These are phyloP conservation scores for Scaptomyza polygonia DNA, from an alignment of 2,888 invertebrate species.

Conservation along the genomic window DNA sequence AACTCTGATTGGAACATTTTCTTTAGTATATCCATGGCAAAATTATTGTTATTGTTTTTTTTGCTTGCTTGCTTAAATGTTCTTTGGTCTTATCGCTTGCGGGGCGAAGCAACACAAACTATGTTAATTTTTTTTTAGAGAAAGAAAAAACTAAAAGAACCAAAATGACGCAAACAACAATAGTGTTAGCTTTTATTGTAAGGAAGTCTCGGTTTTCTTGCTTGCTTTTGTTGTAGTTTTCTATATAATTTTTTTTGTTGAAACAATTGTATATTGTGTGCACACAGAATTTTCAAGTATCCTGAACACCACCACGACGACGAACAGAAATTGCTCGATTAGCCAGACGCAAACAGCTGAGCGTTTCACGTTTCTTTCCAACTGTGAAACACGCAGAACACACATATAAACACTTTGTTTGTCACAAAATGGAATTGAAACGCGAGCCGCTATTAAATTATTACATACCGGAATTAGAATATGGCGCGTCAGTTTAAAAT, in stretches of 20 bases:
- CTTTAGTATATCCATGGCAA: slow-evolving; percentile 72
- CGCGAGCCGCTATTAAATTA: background rate
- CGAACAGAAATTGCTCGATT: slow-evolving; percentile 60
- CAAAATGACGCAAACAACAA: slow-evolving; percentile 63
- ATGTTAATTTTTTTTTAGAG: slow-evolving; percentile 29
- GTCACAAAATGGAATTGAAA: slow-evolving; percentile 19
- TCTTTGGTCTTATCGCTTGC: slow-evolving; percentile 5
- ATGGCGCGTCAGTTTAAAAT: slow-evolving; percentile 23
- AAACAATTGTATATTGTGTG: slow-evolving; percentile 10
- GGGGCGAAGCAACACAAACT: slow-evolving; percentile 12
- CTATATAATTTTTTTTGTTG: background rate
- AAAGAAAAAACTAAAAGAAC: slow-evolving; percentile 73
- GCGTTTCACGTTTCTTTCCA: slow-evolving; percentile 35
- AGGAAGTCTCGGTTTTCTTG: slow-evolving; percentile 16
- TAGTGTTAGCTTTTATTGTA: slow-evolving; percentile 21
- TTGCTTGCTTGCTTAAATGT: slow-evolving; percentile 4
- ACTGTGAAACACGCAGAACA: background rate
- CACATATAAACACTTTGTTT: background rate
- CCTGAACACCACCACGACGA: slow-evolving; percentile 56
- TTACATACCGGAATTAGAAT: slow-evolving; percentile 22
- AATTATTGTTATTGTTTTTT: slow-evolving; percentile 16
- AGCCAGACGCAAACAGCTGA: slow-evolving; percentile 44
- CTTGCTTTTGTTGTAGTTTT: slow-evolving; percentile 5
- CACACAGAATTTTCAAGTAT: slow-evolving; percentile 49
- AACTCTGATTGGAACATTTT: slow-evolving; percentile 72